A percentile compares a stretch with the other conserved stretches of the same genome.
Evolutionary conservation across 2,797 vertebrate species (phyloP).

Genomic region (Vultur gryphus): DNA sequence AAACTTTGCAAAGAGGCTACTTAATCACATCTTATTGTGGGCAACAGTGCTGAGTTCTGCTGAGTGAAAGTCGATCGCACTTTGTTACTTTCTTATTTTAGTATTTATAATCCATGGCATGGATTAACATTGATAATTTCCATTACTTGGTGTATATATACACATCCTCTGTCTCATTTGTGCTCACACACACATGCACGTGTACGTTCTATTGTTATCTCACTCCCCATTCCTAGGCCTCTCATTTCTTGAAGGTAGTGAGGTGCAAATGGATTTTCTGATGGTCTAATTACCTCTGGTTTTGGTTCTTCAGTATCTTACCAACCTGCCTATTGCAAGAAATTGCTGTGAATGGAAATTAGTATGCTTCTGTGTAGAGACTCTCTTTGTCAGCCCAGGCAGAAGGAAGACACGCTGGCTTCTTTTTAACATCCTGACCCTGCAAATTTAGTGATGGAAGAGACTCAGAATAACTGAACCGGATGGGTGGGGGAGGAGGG

Average conservation of each 20-base stretch:
- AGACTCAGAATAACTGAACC: neutral
- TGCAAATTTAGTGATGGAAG: neutral
- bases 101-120: neutral
- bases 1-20: neutral
- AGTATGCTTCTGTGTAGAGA: neutral
- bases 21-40: neutral
- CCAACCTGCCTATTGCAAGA: neutral
- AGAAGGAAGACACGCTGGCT: neutral
- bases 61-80: neutral
- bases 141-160: neutral
- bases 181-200: accelerated
- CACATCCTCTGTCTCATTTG: neutral
- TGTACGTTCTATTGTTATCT: neutral
- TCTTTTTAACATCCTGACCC: neutral
- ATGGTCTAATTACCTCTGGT: neutral
- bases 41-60: neutral
- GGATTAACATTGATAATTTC: neutral
- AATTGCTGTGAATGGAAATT: neutral
- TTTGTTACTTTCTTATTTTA: neutral
- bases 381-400: neutral
- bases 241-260: neutral
- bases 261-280: neutral
- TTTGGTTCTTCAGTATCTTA: neutral
- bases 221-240: neutral
- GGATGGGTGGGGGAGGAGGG: neutral